phyloP scores from a whole-genome alignment of 1,140 invertebrate species.

The Drosophila grimshawi region DNA sequence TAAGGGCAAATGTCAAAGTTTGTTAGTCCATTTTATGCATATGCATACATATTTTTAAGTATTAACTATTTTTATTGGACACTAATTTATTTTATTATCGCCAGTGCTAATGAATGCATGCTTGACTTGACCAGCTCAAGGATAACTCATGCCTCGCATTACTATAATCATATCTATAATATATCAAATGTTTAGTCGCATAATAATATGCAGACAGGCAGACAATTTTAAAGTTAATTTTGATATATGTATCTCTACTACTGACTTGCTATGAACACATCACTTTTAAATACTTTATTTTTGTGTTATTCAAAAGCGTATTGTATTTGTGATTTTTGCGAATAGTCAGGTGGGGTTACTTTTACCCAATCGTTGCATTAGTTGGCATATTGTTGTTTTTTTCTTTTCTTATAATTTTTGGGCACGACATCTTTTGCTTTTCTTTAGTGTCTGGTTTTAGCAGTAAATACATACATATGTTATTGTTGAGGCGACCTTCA shows the following conservation, averaged over 20 bases:
- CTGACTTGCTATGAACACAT: slow-evolving; percentile 9
- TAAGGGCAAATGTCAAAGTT: slow-evolving; percentile 63
- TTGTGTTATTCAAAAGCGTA: slow-evolving; percentile 34
- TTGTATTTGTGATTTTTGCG: slow-evolving; percentile 28
- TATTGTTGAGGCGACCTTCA: slow-evolving; percentile 40
- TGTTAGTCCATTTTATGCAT: slow-evolving; percentile 36
- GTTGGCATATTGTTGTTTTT: slow-evolving; percentile 40
- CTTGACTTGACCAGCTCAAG: slow-evolving; percentile 60
- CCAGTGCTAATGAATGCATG: slow-evolving; percentile 67
- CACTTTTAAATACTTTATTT: slow-evolving; percentile 23
- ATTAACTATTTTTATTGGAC: slow-evolving; percentile 36
- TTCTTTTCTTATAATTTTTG: slow-evolving; percentile 23
- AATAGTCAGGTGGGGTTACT: slow-evolving; percentile 24
- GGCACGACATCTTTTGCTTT: slow-evolving; percentile 32
- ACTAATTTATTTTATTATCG: slow-evolving; percentile 52
- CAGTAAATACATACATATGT: slow-evolving; percentile 3
- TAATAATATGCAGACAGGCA: slow-evolving; percentile 19
- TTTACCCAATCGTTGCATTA: slow-evolving; percentile 66
- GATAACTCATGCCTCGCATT: slow-evolving; percentile 39
- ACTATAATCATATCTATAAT: too few species aligned
- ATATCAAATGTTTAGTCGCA: not conserved
- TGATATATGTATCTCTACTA: slow-evolving; percentile 22
- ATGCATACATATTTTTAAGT: slow-evolving; percentile 7
- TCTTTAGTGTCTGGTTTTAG: slow-evolving; percentile 28
- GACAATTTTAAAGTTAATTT: slow-evolving; percentile 48